Evolutionary conservation across 2,888 invertebrate genomes (phyloP).

Genomic region (Anorthoa munda): DNA sequence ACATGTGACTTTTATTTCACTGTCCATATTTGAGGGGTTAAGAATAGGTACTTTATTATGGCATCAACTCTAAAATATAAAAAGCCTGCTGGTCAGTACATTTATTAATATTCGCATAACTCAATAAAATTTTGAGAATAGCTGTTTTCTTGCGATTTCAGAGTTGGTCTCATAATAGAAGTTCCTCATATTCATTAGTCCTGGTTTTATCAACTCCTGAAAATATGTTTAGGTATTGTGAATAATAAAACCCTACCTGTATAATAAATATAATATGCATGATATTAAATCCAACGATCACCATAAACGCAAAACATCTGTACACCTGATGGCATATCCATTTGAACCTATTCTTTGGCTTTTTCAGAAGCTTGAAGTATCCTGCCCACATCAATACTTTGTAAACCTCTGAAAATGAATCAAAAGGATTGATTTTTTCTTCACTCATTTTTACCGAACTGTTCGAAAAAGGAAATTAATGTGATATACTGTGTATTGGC

Average conservation of each 20-base stretch:
- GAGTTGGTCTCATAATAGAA: too few species aligned
- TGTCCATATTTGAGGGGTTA: too few species aligned
- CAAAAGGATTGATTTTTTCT: slow-evolving; percentile 67
- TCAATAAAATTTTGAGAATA: too few species aligned
- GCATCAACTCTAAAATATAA: too few species aligned
- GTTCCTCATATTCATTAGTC: too few species aligned
- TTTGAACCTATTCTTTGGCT: slow-evolving; percentile 60
- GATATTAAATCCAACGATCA: slow-evolving; percentile 57
- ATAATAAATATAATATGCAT: slow-evolving; percentile 68
- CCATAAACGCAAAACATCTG: slow-evolving; percentile 58
- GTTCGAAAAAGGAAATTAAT: background rate
- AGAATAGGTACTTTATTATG: too few species aligned
- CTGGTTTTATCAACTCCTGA: too few species aligned
- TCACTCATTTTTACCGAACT: slow-evolving; percentile 46
- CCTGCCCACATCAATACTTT: slow-evolving; percentile 69
- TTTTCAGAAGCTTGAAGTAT: slow-evolving; percentile 67
- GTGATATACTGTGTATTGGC: slow-evolving; percentile 10
- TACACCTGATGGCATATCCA: slow-evolving; percentile 65
- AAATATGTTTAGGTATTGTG: background rate
- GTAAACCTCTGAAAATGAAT: slow-evolving; percentile 69
- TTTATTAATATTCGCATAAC: too few species aligned
- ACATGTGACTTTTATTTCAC: too few species aligned
- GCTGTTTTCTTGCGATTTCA: too few species aligned
- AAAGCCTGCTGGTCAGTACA: too few species aligned
- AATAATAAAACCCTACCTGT: slow-evolving; percentile 60